These are phyloP conservation scores for Solenopsis invicta DNA, from an alignment of 1,140 invertebrate genomes.

Conservation along the genomic window DNA sequence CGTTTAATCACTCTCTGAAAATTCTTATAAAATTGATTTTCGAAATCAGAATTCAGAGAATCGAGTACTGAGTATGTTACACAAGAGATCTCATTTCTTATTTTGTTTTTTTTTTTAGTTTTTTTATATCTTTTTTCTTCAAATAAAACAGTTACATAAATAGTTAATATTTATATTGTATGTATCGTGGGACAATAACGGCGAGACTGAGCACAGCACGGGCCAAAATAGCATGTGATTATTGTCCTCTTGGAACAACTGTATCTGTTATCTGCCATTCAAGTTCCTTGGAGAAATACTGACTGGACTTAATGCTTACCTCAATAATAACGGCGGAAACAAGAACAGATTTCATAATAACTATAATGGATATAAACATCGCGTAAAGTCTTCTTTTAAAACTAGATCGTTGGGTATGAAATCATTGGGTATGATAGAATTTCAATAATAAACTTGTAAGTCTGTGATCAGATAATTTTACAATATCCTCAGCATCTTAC, in stretches of 20 bases:
- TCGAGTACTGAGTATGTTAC: neutral
- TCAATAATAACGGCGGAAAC: slow-evolving; percentile 8
- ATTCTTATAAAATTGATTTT: neutral
- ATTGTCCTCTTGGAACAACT: slow-evolving; percentile 32
- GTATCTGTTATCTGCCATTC: slow-evolving; percentile 13
- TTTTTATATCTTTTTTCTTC: neutral
- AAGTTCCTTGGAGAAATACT: slow-evolving; percentile 37
- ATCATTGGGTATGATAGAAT: neutral
- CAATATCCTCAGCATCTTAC: neutral
- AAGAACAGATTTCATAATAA: neutral
- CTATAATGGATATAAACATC: neutral
- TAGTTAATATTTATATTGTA: neutral
- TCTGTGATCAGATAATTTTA: neutral
- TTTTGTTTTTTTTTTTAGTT: neutral
- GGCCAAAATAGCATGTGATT: neutral
- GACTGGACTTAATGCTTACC: neutral
- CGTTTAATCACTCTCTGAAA: neutral
- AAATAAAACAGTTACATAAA: neutral
- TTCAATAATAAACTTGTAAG: neutral
- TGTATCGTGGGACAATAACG: neutral
- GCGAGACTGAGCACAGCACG: neutral
- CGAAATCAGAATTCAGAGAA: neutral
- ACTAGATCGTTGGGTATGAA: neutral
- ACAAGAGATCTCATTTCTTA: neutral
- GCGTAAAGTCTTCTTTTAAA: neutral